These are phyloP conservation scores for Aelia acuminata DNA, from an alignment of 2,888 invertebrate species.

Conservation along the genomic window DNA sequence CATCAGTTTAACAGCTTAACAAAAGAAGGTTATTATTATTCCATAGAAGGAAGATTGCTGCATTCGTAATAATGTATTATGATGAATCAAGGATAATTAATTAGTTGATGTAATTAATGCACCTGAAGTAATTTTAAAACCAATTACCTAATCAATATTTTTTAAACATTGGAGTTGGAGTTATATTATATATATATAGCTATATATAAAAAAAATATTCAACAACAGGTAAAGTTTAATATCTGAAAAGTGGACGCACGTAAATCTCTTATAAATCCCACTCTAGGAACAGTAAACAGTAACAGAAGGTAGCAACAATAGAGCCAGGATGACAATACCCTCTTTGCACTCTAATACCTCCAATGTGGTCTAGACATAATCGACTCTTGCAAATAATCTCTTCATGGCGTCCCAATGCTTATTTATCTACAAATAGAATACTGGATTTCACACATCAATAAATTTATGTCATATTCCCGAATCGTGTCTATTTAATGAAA, in stretches of 20 bases:
- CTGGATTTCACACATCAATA: background rate
- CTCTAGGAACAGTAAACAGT: slow-evolving; percentile 8
- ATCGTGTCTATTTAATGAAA: background rate
- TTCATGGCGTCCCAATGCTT: background rate
- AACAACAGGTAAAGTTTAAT: background rate
- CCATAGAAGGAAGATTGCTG: too few relatives aligned
- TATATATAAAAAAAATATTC: background rate
- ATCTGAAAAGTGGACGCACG: background rate
- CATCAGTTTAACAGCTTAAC: too few relatives aligned
- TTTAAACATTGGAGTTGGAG: too few relatives aligned
- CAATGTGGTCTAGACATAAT: background rate
- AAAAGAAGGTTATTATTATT: too few relatives aligned
- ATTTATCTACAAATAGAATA: background rate
- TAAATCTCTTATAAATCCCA: background rate
- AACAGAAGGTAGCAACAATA: background rate
- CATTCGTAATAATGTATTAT: too few relatives aligned
- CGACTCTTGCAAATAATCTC: background rate
- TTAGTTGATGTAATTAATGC: too few relatives aligned
- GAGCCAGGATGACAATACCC: background rate
- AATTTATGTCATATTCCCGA: background rate
- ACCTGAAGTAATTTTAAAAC: too few relatives aligned
- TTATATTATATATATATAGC: too few relatives aligned
- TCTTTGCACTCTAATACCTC: background rate
- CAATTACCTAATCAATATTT: too few relatives aligned
- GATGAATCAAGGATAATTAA: too few relatives aligned